phyloP scores from a whole-genome alignment of 2,888 invertebrate species.

The Melolontha melolontha region DNA sequence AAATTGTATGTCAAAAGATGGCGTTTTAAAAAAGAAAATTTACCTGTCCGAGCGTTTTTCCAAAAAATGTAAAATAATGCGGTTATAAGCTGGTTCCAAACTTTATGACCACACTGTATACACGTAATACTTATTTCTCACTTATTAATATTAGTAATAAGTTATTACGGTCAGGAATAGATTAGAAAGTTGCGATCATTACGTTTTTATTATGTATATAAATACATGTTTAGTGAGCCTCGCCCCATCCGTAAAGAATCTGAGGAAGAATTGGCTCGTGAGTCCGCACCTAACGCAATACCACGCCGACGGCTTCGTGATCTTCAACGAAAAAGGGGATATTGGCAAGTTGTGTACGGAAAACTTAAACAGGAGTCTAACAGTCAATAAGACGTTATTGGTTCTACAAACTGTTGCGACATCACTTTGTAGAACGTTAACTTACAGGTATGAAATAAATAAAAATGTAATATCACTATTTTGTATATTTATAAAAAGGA shows the following conservation, averaged over 20 bases:
- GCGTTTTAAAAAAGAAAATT: no score
- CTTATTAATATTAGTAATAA: no score
- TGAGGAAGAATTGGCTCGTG: slow-evolving; percentile 73
- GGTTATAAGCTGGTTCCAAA: no score
- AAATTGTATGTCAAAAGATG: no score
- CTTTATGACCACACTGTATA: no score
- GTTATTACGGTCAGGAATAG: background rate
- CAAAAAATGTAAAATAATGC: no score
- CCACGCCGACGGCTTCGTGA: slow-evolving; percentile 82
- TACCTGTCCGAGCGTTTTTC: no score
- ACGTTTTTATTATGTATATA: no score
- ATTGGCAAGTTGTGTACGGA: slow-evolving; percentile 86
- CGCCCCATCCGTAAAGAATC: slow-evolving; percentile 75
- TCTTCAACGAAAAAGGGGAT: slow-evolving; percentile 86
- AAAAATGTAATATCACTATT: background rate
- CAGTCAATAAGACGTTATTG: slow-evolving; percentile 61
- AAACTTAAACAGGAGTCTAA: slow-evolving; percentile 75
- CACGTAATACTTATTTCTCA: background rate
- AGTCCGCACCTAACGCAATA: slow-evolving; percentile 79
- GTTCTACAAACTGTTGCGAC: slow-evolving; percentile 77
- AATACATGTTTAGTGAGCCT: slow-evolving; percentile 75
- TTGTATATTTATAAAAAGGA: no score
- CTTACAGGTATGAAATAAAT: slow-evolving; percentile 73
- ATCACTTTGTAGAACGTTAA: slow-evolving; percentile 81
- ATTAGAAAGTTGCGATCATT: slow-evolving; percentile 11